These are phyloP conservation scores for Drosophila aff. DNA, from an alignment of 1,140 invertebrate genomes.

Conservation along the genomic window DNA sequence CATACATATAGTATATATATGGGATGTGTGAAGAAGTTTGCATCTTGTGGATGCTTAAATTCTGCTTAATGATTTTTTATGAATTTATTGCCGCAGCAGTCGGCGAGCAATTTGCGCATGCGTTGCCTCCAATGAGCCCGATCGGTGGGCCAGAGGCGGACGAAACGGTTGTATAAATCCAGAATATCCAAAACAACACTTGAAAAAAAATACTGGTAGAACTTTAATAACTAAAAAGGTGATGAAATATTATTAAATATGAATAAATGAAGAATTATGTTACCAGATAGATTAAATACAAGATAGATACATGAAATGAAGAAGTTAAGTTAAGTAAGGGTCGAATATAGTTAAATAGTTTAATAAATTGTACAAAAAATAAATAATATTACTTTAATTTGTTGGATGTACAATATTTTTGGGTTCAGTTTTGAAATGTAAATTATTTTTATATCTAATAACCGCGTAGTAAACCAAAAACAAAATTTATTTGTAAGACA, in stretches of 20 bases:
- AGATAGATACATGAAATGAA: neutral
- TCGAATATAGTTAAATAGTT: neutral
- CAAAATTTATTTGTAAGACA: neutral
- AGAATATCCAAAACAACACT: slow-evolving; percentile 41
- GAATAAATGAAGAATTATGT: neutral
- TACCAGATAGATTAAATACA: neutral
- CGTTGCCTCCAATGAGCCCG: slow-evolving; percentile 76
- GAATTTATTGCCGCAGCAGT: slow-evolving; percentile 78
- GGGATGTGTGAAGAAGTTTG: slow-evolving; percentile 43
- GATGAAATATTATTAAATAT: neutral
- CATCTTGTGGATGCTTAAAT: slow-evolving; percentile 61
- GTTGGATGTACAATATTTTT: neutral
- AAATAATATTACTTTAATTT: neutral
- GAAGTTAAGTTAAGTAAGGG: neutral
- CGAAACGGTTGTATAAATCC: slow-evolving; percentile 20
- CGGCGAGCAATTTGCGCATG: slow-evolving; percentile 77
- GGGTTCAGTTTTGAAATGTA: neutral
- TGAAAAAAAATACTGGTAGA: slow-evolving; percentile 14
- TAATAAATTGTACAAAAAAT: neutral
- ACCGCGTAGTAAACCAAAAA: neutral
- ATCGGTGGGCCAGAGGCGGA: slow-evolving; percentile 25
- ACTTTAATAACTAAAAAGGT: neutral
- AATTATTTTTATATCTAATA: neutral
- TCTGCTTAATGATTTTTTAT: slow-evolving; percentile 81
- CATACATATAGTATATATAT: neutral